phyloP scores from a whole-genome alignment of 2,113 vertebrate species.

The Empidonax traillii region DNA sequence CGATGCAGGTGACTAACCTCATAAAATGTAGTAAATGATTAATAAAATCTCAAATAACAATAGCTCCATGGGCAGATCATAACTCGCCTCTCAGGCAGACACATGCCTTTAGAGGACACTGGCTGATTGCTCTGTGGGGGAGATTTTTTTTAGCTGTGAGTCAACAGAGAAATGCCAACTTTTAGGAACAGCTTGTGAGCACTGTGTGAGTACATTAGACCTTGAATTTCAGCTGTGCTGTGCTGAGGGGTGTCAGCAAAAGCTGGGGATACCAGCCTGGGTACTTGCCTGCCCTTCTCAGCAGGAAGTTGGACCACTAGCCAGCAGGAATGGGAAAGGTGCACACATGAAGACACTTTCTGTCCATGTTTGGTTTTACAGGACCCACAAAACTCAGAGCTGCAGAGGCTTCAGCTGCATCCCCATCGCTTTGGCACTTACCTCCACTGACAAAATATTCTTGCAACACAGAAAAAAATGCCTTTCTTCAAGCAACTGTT shows the following conservation, averaged over 20 bases:
- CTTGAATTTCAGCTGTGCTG: rapidly evolving
- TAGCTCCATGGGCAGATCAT: neutral
- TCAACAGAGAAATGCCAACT: neutral
- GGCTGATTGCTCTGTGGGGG: neutral
- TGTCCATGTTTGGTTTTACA: neutral
- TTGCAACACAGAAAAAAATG: neutral
- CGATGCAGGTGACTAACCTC: slow-evolving; percentile 69
- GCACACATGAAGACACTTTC: neutral
- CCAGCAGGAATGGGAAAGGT: neutral
- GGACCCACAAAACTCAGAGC: neutral
- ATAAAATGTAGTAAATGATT: slow-evolving; percentile 70
- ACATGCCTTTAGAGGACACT: neutral
- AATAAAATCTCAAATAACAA: slow-evolving; percentile 67
- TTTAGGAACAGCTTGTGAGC: neutral
- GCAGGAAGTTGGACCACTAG: neutral
- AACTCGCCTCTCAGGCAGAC: neutral
- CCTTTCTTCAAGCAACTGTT: neutral
- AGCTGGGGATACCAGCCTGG: neutral
- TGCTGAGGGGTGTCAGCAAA: neutral
- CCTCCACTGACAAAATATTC: neutral
- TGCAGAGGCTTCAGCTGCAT: neutral
- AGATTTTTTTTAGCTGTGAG: neutral
- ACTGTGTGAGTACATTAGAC: neutral
- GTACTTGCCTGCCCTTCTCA: neutral
- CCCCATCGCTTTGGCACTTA: neutral